These are phyloP conservation scores for Indicator maculatus DNA, from an alignment of 2,113 vertebrate species.

Conservation along the genomic window DNA sequence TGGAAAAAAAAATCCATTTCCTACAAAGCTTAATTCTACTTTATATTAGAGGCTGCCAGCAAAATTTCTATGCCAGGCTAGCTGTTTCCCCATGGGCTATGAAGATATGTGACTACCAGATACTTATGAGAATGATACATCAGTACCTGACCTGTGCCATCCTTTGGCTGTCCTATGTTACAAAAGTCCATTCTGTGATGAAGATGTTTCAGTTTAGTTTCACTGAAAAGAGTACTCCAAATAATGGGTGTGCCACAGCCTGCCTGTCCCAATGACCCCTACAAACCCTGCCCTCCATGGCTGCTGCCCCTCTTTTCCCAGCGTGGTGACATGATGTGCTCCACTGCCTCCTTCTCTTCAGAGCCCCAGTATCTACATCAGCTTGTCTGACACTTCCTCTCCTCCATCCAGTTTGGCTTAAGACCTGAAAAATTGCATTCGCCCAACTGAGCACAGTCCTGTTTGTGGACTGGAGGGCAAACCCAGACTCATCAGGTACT, in stretches of 20 bases:
- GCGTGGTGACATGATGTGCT: background rate
- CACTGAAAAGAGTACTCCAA: background rate
- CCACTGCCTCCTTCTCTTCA: rapidly evolving
- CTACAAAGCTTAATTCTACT: background rate
- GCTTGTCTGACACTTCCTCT: background rate
- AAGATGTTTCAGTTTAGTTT: background rate
- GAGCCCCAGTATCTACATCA: rapidly evolving
- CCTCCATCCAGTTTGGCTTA: background rate
- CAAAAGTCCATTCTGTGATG: background rate
- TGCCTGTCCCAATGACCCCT: background rate
- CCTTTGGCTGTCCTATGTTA: rapidly evolving
- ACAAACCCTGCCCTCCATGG: background rate
- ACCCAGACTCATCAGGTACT: background rate
- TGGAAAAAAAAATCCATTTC: background rate
- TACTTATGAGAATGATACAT: background rate
- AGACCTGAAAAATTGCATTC: rapidly evolving
- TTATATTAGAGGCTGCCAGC: background rate
- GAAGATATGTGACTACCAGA: background rate
- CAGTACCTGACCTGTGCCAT: background rate
- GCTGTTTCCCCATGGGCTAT: background rate
- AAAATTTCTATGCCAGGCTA: background rate
- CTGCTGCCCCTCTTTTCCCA: background rate
- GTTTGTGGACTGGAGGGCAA: background rate
- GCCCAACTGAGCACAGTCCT: background rate
- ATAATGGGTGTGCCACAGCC: background rate